Conservation (phyloP, 2,113 vertebrate species). For the Tachycineta bicolor region DNA sequence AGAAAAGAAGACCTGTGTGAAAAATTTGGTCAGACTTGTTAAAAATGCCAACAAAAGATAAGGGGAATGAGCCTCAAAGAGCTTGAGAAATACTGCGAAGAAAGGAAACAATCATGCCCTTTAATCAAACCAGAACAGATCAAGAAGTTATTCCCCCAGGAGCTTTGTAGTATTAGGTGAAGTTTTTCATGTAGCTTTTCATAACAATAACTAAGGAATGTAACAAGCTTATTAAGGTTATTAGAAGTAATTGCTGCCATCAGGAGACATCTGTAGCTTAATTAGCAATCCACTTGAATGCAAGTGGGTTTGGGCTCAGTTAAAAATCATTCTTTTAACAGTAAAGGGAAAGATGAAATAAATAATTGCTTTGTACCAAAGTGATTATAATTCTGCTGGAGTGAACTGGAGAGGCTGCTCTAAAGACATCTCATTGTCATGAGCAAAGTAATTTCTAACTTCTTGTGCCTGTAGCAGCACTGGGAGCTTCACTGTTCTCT, state of each 20-base stretch:
- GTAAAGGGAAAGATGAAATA: background rate
- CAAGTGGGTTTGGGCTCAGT: background rate
- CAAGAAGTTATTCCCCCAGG: background rate
- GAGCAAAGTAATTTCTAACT: background rate
- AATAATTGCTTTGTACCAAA: background rate
- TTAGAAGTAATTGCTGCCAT: conserved; percentile 40
- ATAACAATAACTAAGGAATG: conserved; percentile 16
- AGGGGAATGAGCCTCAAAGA: background rate
- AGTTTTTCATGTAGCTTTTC: background rate
- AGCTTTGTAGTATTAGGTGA: background rate
- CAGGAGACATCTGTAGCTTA: conserved; percentile 5
- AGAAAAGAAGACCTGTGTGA: background rate
- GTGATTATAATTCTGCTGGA: background rate
- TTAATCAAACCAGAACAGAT: conserved; percentile 10
- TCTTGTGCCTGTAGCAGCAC: background rate
- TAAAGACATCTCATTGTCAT: background rate
- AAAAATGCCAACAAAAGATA: background rate
- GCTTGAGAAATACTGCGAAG: background rate
- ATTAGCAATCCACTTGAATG: background rate
- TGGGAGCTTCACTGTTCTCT: background rate
- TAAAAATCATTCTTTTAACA: background rate
- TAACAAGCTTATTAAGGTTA: conserved; percentile 34
- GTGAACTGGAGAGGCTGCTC: background rate
- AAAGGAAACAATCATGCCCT: background rate
- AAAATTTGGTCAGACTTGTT: background rate